Evolutionary conservation across 2,797 vertebrate species (phyloP).

Genomic region (Dryobates pubescens): DNA sequence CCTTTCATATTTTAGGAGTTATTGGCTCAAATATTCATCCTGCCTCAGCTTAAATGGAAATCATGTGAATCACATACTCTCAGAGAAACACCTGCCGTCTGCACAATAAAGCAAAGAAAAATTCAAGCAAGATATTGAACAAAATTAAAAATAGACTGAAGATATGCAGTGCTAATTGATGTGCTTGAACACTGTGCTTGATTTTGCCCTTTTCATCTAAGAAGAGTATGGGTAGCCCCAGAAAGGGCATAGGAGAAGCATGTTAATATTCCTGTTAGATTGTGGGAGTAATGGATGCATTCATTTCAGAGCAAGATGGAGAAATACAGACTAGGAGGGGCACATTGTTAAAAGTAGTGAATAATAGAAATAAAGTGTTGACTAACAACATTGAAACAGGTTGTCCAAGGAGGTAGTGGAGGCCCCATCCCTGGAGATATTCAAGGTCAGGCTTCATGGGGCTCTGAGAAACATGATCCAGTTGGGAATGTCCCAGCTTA

Average conservation of each 20-base stretch:
- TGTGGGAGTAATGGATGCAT: not conserved
- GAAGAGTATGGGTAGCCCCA: not conserved
- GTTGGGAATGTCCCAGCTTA: too few species aligned
- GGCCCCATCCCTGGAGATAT: too few species aligned
- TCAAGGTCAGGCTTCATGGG: too few species aligned
- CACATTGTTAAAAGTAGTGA: not conserved
- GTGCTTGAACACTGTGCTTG: not conserved
- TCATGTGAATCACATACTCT: not conserved
- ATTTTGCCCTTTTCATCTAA: not conserved
- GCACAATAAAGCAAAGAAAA: not conserved
- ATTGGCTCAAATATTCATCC: not conserved
- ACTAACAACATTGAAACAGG: too few species aligned
- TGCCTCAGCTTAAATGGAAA: slow-evolving; percentile 9
- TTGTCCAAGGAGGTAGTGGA: too few species aligned
- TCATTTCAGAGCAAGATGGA: not conserved
- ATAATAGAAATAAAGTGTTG: not conserved
- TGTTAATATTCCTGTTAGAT: not conserved
- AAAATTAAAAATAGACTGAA: not conserved
- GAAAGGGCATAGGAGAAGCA: not conserved
- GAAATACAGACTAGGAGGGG: not conserved
- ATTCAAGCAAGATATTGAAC: not conserved
- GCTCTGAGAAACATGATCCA: too few species aligned
- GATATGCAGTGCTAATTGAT: not conserved
- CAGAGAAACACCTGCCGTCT: slow-evolving; percentile 3
- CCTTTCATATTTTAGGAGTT: slow-evolving; percentile 25